Evolutionary conservation across 2,797 vertebrate species (phyloP).

Genomic region (Heteromormyrus szaboi): DNA sequence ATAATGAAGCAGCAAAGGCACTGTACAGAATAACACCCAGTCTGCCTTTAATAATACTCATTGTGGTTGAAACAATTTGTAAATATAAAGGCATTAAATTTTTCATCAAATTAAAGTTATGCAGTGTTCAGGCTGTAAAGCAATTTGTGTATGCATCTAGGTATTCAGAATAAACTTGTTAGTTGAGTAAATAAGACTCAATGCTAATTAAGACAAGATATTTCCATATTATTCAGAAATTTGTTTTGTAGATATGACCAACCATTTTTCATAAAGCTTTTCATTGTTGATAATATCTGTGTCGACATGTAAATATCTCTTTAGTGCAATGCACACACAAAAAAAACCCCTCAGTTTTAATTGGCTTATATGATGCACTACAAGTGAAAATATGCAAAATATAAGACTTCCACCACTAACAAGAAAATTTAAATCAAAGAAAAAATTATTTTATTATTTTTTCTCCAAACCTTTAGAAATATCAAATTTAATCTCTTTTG

Average conservation of each 20-base stretch:
- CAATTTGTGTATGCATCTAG: neutral
- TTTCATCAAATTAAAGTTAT: neutral
- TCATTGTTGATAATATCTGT: neutral
- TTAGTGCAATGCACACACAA: neutral
- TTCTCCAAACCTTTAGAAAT: neutral
- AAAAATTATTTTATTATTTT: neutral
- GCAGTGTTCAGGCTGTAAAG: neutral
- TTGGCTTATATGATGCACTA: neutral
- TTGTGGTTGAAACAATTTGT: neutral
- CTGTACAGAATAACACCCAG: neutral
- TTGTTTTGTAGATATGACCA: neutral
- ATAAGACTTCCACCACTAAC: neutral
- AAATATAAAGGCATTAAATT: neutral
- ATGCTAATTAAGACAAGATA: neutral
- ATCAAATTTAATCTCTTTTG: neutral
- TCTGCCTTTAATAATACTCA: neutral
- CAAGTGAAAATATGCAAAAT: neutral
- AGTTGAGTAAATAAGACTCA: neutral
- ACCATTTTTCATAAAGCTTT: neutral
- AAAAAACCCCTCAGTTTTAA: neutral
- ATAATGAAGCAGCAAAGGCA: neutral
- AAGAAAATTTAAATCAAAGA: neutral
- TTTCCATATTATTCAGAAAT: neutral
- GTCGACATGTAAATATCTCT: neutral
- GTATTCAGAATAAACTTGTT: neutral